These are phyloP conservation scores for Aplysia californica DNA, from an alignment of 1,140 invertebrate genomes.

Conservation along the genomic window DNA sequence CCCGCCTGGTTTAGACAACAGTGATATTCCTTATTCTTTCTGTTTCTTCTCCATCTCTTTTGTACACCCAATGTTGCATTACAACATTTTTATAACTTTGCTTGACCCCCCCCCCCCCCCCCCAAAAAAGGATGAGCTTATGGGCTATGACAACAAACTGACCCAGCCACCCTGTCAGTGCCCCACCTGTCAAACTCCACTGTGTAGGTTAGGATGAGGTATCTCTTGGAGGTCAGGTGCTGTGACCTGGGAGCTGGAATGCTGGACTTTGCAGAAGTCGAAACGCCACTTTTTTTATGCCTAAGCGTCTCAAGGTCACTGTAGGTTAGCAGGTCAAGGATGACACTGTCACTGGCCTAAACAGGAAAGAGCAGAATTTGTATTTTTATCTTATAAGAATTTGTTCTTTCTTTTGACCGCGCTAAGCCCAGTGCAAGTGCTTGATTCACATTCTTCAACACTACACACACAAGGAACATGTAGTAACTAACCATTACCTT, in stretches of 20 bases:
- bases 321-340: conserved; percentile 65
- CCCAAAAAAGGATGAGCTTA: neutral
- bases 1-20: no score
- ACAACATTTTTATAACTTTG: no score
- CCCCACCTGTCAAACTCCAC: conserved; percentile 68
- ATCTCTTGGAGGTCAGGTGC: conserved; percentile 62
- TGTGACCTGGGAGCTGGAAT: conserved; percentile 40
- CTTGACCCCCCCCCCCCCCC: neutral
- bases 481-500: no score
- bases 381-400: no score
- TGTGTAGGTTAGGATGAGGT: conserved; percentile 67
- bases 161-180: neutral
- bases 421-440: no score
- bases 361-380: neutral
- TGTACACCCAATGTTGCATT: no score
- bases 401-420: no score
- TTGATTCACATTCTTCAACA: no score
- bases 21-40: no score
- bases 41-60: no score
- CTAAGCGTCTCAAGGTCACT: conserved; percentile 63
- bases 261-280: conserved; percentile 37
- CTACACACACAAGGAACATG: no score
- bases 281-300: conserved; percentile 54
- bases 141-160: no score
- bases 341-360: conserved; percentile 64